Percentiles rank a stretch among this genome's conserved stretches.
Evolutionary conservation across 2,797 vertebrate species (phyloP).

Genomic region (Dermochelys coriacea): DNA sequence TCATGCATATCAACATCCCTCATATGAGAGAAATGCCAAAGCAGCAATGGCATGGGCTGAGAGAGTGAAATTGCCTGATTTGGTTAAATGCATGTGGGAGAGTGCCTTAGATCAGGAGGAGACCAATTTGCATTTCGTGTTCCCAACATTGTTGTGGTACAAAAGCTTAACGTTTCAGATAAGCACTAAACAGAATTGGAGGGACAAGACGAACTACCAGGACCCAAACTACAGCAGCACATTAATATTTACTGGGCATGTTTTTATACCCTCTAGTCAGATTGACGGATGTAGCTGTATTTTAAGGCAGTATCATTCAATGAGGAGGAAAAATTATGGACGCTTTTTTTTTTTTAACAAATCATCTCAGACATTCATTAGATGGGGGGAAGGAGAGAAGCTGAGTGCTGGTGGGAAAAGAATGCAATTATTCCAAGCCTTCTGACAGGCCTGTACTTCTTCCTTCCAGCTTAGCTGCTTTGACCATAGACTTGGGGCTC

Average conservation of each 20-base stretch:
- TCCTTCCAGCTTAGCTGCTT: conserved; percentile 74
- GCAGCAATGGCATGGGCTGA: not conserved
- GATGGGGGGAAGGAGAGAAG: conserved; percentile 60
- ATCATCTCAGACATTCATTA: conserved; percentile 73
- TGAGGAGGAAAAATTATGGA: conserved; percentile 55
- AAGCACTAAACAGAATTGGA: conserved; percentile 22
- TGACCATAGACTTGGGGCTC: conserved; percentile 78
- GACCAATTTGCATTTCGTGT: not conserved
- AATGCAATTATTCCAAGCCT: conserved; percentile 85
- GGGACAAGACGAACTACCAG: not conserved
- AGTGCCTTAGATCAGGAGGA: not conserved
- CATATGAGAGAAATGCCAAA: conserved; percentile 15
- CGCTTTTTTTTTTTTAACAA: conserved; percentile 73
- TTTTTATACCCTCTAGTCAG: conserved; percentile 81
- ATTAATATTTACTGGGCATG: conserved; percentile 79
- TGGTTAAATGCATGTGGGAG: not conserved
- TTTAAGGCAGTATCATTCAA: conserved; percentile 74
- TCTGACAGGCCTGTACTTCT: conserved; percentile 68
- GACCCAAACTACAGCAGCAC: conserved; percentile 26
- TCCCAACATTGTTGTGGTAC: rapidly evolving
- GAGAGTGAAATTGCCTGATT: not conserved
- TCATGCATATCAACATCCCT: conserved; percentile 47
- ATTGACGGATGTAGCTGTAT: conserved; percentile 81
- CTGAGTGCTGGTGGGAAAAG: conserved; percentile 75
- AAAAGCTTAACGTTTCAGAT: conserved; percentile 25